phyloP scores from a whole-genome alignment of 2,888 invertebrate genomes.

The Drosophila mimetica region DNA sequence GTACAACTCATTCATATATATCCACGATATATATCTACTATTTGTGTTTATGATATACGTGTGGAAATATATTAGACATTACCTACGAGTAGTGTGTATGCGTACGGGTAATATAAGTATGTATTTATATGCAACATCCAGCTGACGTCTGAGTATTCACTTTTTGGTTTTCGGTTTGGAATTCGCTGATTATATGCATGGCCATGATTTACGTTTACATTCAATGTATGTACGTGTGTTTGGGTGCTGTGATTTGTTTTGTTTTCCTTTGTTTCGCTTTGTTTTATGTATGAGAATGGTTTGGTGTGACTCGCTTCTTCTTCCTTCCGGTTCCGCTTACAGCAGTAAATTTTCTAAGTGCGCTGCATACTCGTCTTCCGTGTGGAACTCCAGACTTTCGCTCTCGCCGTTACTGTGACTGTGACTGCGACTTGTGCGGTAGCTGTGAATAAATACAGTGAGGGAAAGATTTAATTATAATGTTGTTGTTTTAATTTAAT shows the following conservation, averaged over 20 bases:
- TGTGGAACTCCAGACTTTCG: constrained; percentile 70
- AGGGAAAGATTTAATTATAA: background rate
- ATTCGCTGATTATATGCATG: constrained; percentile 78
- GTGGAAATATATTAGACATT: constrained; percentile 30
- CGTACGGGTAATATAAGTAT: constrained; percentile 40
- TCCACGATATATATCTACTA: constrained; percentile 19
- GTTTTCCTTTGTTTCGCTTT: constrained; percentile 39
- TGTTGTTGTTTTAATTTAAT: too few species aligned
- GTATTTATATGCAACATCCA: constrained; percentile 60
- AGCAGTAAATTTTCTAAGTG: constrained; percentile 79
- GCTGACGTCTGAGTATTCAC: constrained; percentile 68
- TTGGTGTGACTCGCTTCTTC: constrained; percentile 52
- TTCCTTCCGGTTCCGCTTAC: constrained; percentile 47
- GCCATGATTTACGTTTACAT: constrained; percentile 73
- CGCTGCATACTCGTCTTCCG: constrained; percentile 81
- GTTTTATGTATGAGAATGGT: constrained; percentile 50
- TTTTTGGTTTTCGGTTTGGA: constrained; percentile 73
- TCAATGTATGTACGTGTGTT: constrained; percentile 52
- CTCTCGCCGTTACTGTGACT: constrained; percentile 34
- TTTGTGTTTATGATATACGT: constrained; percentile 22
- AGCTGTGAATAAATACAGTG: constrained; percentile 19
- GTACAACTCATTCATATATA: constrained; percentile 23
- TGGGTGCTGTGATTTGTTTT: constrained; percentile 40
- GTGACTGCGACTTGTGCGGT: constrained; percentile 33
- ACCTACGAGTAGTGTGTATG: constrained; percentile 36